phyloP scores from a whole-genome alignment of 2,888 invertebrate species.

The Athripsodes cinereus region DNA sequence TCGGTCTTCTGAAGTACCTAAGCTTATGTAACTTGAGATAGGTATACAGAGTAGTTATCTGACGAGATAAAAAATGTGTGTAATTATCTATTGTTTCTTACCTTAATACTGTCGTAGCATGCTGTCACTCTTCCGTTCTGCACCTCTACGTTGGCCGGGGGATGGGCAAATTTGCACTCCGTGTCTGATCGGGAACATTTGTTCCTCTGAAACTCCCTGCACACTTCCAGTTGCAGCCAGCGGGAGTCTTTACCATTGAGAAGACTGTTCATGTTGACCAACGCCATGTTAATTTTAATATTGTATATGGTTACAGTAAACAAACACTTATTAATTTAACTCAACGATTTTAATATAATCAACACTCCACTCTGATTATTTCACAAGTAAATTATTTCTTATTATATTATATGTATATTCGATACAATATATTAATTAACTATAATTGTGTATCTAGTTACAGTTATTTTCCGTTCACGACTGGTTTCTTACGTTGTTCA shows the following conservation, averaged over 20 bases:
- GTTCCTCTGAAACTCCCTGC: constrained; percentile 98
- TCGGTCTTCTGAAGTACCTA: too few species aligned
- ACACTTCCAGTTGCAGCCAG: constrained; percentile 99
- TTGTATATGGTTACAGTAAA: constrained; percentile 2
- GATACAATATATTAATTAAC: neutral
- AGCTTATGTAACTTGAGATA: too few species aligned
- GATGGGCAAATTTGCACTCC: constrained; percentile 99
- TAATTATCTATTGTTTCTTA: too few species aligned
- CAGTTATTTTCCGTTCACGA: too few species aligned
- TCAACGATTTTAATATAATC: neutral
- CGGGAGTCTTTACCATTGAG: constrained; percentile 98
- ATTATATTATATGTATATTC: neutral
- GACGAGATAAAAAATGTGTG: too few species aligned
- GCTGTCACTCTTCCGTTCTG: constrained; percentile 99
- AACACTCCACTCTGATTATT: neutral
- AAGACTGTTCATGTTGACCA: constrained; percentile 95
- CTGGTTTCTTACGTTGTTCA: neutral
- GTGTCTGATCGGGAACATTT: constrained; percentile 99
- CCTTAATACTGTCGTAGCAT: constrained; percentile 99
- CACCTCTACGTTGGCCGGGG: constrained; percentile 98
- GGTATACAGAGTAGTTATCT: too few species aligned
- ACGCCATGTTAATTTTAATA: constrained; percentile 50
- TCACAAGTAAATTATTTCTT: neutral
- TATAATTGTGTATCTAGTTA: too few species aligned
- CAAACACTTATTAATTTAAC: neutral